Base-by-base conservation (phyloP, 2,113 vertebrate genomes). In the Serilophus lunatus region DNA sequence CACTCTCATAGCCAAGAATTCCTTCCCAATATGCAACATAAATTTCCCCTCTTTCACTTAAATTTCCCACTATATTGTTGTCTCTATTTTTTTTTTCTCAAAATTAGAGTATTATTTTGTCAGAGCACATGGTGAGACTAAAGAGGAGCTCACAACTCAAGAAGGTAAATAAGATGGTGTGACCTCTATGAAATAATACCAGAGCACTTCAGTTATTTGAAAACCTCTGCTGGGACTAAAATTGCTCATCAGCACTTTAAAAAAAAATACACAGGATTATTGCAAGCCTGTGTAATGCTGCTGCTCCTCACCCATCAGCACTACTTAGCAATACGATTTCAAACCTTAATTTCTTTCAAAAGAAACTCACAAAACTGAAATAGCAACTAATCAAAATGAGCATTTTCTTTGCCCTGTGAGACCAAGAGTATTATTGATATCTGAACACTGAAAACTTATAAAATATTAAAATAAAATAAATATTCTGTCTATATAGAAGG, bases 1-100 rank as follows among this genome's bases (percentile, higher is more conserved):
- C 60, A 59, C 44, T 28, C 53, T 82, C 2, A 0, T 6, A 38
- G 28, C 44, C 18, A 45, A 68, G 0, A 36, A 53, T 0, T n/a
- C 0, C 33, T 36, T 4, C 60, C 28, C 6, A 7, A 33, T 29
- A 66, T 45, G 12, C 4, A 10, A 3, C 8, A 19, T 19, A 33
- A 22, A 33, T 50, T 50, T 25, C 18, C 8, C 14, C 25, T 65
- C 76, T 65, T 12, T 16, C 51, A 57, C 14, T 24, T 72, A 29
- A 9, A 36, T 65, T 74, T 77, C 28, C 60, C 33, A 11, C n/a
- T 14, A 11, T 18, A 12, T 3, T 59, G 7, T 18, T 50, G 19
- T 26, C 35, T 3, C 23, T 35, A 26, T 20, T 12, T 29, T 9
- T 53, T 82, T n/a, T 44, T 85, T 61, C n/a, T 23, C 35, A 49